A percentile compares a stretch with the other conserved stretches of the same genome.
Evolutionary conservation across 2,888 invertebrate genomes (phyloP).

Genomic region (Gibbula magus): DNA sequence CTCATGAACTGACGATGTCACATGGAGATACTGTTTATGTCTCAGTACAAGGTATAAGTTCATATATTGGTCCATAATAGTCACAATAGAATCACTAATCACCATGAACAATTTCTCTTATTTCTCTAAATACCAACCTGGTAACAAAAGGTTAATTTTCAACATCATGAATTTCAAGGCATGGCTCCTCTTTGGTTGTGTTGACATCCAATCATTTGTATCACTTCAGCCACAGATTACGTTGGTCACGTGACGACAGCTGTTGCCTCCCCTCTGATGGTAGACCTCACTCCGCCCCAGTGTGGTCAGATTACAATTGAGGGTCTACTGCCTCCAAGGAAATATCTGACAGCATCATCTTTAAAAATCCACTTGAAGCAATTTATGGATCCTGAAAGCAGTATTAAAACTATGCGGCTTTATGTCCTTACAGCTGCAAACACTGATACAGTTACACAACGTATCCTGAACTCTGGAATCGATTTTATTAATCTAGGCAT

Average conservation of each 20-base stretch:
- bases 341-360: neutral
- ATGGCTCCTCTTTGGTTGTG: too few relatives aligned
- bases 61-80: too few relatives aligned
- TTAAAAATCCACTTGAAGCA: slow-evolving; percentile 17
- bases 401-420: neutral
- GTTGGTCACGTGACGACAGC: slow-evolving; percentile 1
- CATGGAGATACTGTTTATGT: neutral
- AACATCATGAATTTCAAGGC: too few relatives aligned
- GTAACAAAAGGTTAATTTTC: too few relatives aligned
- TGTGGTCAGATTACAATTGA: neutral
- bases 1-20: neutral
- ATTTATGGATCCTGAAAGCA: slow-evolving; percentile 12
- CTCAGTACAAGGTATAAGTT: neutral
- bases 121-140: too few relatives aligned
- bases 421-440: neutral
- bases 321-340: neutral
- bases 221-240: slow-evolving; percentile 3
- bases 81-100: too few relatives aligned
- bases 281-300: slow-evolving; percentile 11
- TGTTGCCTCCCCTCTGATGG: neutral
- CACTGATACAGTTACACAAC: neutral
- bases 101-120: too few relatives aligned
- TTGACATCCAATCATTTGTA: neutral
- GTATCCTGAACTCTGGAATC: neutral
- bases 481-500: neutral